Evolutionary conservation across 2,797 vertebrate genomes (phyloP).

Genomic region (Rhynchotus rufescens): DNA sequence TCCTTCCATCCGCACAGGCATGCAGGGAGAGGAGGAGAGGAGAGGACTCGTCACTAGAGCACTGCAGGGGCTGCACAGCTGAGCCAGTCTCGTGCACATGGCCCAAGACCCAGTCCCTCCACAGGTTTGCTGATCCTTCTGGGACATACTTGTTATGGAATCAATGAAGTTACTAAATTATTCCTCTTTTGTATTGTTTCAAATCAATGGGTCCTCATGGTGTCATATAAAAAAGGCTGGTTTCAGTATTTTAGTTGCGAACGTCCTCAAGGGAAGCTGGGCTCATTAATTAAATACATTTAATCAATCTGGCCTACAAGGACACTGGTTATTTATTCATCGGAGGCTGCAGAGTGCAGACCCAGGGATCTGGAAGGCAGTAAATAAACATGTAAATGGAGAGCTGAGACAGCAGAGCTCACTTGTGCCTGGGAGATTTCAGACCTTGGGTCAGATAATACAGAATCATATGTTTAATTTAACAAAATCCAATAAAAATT

Average conservation of each 20-base stretch:
- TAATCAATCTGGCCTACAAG: conserved; percentile 69
- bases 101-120: neutral
- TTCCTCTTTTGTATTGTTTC: neutral
- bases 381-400: conserved; percentile 70
- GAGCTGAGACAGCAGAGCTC: conserved; percentile 58
- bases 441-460: conserved; percentile 6
- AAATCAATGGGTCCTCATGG: conserved; percentile 15
- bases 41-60: neutral
- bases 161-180: conserved; percentile 1
- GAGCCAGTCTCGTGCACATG: accelerated
- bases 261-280: conserved; percentile 23
- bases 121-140: neutral
- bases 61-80: accelerated
- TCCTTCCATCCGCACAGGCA: accelerated
- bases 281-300: conserved; percentile 67
- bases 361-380: conserved; percentile 44
- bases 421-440: conserved; percentile 27
- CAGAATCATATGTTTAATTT: conserved; percentile 7
- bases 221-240: conserved; percentile 4
- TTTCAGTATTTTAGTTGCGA: conserved; percentile 37
- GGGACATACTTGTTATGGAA: neutral
- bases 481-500: conserved; percentile 5
- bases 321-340: conserved; percentile 65
- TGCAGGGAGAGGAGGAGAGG: accelerated
- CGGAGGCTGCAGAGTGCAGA: conserved; percentile 16